Evolutionary conservation across 2,113 vertebrate genomes (phyloP), one percentile per base, ranked within the genome.

Genomic region (Microtus pennsylvanicus): DNA sequence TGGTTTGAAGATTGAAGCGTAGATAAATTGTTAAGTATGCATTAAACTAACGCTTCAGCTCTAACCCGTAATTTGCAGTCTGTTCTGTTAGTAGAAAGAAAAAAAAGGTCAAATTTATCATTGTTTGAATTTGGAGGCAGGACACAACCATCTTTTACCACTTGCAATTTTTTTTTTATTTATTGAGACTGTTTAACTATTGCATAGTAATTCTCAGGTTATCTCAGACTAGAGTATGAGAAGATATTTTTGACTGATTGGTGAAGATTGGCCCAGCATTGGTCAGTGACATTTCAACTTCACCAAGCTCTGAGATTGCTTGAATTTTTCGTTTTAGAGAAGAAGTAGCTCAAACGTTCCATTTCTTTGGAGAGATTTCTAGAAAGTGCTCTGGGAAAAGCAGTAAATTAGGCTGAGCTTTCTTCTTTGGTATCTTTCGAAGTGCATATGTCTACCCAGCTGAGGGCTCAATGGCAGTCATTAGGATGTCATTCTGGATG

Each of bases 21-120:
- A 88, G 94, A 47, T 95, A 77, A 95, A 98, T 97, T 92, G 28
- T 94, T 93, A 96, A 94, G 16, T 81, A 86, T 94, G 5, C 78
- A 13, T 89, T 94, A 67, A 28, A 80, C 7, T 94, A 87, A 83
- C 58, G 61, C 30, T 87, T 13, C 0, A 61, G 77, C 89, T 28
- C 63, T 87, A 87, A 14, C n/a, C 9, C 5, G 58, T 95, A 82
- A 97, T 87, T 96, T 94, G 16, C 74, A 94, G 76, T 85, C 65
- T 90, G 90, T 97, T 98, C 94, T 97, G 33, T 70, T 97, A 78
- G 55, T 45, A 74, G 77, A 58, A 93, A 42, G 5, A 45, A 74
- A 74, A 92, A 92, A 98, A 97, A 98, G 87, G 88, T 97, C 90
- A 94, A 33, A 94, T 95, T 75, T 98, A 69, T 97, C 90, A 96